Evolutionary conservation across 2,888 invertebrate genomes (phyloP), one percentile per base, ranked within the genome.

Genomic region (Thymelicus sylvestris): DNA sequence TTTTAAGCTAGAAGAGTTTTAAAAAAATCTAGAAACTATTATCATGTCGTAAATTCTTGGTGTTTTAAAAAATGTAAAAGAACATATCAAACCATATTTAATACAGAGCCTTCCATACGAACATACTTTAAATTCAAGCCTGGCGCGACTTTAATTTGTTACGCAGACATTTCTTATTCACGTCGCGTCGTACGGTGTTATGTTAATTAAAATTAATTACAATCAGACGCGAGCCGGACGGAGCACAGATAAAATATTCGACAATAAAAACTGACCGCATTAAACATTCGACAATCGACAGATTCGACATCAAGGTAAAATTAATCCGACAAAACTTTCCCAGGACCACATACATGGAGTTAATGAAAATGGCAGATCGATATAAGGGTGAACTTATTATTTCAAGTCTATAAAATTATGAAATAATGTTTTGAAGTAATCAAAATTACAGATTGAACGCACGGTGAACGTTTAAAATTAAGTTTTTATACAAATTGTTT

Each of bases 121-220:
- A 67, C 59, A 47, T 60, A 48, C 31, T 8, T 19, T 44, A 52
- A 61, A 61, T 67, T 55, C 31, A 31, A 57, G 55, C 47, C 68
- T 19, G 52, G 67, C 62, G 38, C 62, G 67, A 60, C 62, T 55
- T 68, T 63, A 68, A 68, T 63, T 68, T 68, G 68, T 68, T 63
- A 48, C 10, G 47, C 68, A 48, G 39, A 31, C 55, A 41, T 69
- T 57, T 63, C 31, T 63, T 63, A 66, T 57, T 44, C 19, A 47
- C 68, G 6, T 55, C n/a, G 55, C 68, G 6, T 55, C n/a, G 55
- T 55, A 55, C 24, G 38, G 63, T 52, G 62, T 57, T 63, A 57
- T 69, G 63, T 63, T 57, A 69, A 69, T 69, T 69, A 69, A 69
- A 69, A 69, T 63, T 57, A 63, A 69, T 69, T 63, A 57, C 68